Conservation (phyloP, 2,888 invertebrate species). For the Sarcophaga subvicina region DNA sequence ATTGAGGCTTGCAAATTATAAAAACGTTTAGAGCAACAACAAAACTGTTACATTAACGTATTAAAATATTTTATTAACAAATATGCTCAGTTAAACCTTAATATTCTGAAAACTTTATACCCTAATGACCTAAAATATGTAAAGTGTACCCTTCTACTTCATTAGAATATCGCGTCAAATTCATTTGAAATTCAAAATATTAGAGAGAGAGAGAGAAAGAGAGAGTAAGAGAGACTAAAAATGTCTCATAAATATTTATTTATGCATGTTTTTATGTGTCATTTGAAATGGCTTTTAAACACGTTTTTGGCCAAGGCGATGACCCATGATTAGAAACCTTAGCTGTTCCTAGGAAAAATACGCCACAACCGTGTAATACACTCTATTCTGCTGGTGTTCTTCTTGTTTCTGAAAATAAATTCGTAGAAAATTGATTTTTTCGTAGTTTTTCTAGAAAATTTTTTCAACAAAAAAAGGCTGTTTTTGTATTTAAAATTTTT, state of each 20-base stretch:
- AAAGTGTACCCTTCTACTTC: no score
- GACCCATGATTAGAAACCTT: not conserved
- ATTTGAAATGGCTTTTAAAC: conserved; percentile 38
- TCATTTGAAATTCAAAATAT: not conserved
- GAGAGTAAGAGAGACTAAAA: no score
- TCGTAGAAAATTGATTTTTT: conserved; percentile 21
- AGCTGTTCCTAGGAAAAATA: conserved; percentile 24
- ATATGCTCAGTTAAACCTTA: no score
- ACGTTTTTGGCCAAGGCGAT: conserved; percentile 13
- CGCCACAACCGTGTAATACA: not conserved
- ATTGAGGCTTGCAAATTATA: no score
- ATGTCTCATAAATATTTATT: not conserved
- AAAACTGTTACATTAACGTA: no score
- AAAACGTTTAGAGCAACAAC: no score
- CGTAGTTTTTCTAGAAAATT: not conserved
- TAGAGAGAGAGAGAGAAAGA: not conserved
- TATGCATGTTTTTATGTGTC: conserved; percentile 1
- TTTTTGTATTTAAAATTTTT: not conserved
- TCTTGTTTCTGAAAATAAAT: conserved; percentile 2
- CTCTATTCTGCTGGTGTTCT: not conserved
- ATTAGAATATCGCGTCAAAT: not conserved
- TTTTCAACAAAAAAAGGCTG: not conserved
- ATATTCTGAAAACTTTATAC: no score
- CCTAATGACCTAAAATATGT: no score
- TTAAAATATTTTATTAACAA: no score